phyloP scores from a whole-genome alignment of 2,113 vertebrate genomes.

The Chitala chitala region DNA sequence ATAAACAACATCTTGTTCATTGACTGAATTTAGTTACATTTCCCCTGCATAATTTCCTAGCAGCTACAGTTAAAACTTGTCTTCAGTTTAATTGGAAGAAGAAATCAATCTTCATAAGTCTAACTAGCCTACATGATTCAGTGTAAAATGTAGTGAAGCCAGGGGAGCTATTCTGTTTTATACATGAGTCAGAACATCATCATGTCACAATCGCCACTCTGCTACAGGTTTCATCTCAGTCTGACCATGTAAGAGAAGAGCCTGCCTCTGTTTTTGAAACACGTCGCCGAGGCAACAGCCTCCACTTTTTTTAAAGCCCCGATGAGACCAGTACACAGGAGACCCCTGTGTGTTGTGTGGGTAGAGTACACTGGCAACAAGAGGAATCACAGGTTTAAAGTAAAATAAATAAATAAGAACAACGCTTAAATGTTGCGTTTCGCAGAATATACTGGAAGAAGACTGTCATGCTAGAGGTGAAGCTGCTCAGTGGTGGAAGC shows the following conservation, averaged over 20 bases:
- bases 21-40: background rate
- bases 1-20: background rate
- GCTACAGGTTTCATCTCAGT: background rate
- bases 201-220: no score
- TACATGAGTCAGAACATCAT: background rate
- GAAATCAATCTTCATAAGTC: no score
- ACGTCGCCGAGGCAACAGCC: slow-evolving; percentile 14
- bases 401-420: background rate
- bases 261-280: background rate
- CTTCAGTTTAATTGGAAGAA: background rate
- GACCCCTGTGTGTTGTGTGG: background rate
- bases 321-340: background rate
- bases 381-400: background rate
- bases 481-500: no score
- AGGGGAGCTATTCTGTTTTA: background rate
- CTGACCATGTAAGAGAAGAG: background rate
- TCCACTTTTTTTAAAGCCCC: background rate
- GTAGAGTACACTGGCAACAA: background rate
- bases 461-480: background rate
- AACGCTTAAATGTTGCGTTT: background rate
- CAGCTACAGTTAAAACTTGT: background rate
- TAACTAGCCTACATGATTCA: background rate
- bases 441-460: background rate
- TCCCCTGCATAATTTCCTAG: background rate
- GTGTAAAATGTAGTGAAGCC: background rate